Conservation (phyloP, 2,888 invertebrate genomes). For the Apodemia hepburni region DNA sequence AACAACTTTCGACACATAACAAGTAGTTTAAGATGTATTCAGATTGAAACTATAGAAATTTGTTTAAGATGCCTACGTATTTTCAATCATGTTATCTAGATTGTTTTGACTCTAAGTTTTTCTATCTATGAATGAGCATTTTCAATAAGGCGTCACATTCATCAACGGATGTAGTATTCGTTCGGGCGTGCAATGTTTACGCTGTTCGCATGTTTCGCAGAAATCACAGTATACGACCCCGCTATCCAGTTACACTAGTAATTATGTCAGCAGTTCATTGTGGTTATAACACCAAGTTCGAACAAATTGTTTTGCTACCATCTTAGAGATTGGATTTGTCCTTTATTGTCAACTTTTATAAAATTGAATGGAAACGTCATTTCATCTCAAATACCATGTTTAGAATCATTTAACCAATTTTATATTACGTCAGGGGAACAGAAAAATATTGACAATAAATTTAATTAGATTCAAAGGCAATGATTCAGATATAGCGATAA, state of each 20-base stretch:
- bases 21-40: too few species aligned
- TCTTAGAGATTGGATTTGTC: not conserved
- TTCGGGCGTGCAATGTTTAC: slow-evolving; percentile 50
- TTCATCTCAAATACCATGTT: too few species aligned
- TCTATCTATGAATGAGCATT: slow-evolving; percentile 10
- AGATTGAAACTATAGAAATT: too few species aligned
- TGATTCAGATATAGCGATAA: too few species aligned
- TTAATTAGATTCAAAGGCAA: too few species aligned
- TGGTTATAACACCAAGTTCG: slow-evolving; percentile 37
- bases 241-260: slow-evolving; percentile 65
- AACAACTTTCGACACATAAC: too few species aligned
- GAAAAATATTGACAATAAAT: too few species aligned
- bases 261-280: slow-evolving; percentile 68
- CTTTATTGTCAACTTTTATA: not conserved
- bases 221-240: slow-evolving; percentile 47
- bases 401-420: too few species aligned
- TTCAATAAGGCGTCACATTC: slow-evolving; percentile 41
- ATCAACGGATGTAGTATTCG: slow-evolving; percentile 55
- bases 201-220: slow-evolving; percentile 56
- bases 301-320: slow-evolving; percentile 13
- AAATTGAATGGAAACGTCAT: not conserved
- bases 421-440: too few species aligned
- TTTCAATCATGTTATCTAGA: too few species aligned
- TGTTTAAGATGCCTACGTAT: too few species aligned
- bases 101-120: too few species aligned